Conservation (phyloP, 2,888 invertebrate species). For the Sepiola atlantica region DNA sequence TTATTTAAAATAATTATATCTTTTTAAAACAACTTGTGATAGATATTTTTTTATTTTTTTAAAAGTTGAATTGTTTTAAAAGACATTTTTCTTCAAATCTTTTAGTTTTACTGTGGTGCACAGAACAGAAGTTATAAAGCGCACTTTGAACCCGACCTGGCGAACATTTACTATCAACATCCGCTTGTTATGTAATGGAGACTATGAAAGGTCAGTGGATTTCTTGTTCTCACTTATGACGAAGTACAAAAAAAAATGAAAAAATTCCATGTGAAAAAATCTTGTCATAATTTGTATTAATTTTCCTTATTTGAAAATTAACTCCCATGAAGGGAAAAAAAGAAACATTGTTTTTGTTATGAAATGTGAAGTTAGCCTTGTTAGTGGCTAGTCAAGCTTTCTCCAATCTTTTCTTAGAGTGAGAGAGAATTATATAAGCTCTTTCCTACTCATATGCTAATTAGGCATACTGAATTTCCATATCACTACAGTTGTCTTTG, state of each 20-base stretch:
- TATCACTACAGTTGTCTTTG: no score
- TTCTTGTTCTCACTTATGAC: neutral
- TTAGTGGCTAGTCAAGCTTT: no score
- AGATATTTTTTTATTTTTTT: neutral
- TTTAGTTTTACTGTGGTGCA: constrained; percentile 76
- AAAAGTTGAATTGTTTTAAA: constrained; percentile 5
- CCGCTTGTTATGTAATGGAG: constrained; percentile 77
- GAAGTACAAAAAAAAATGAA: neutral
- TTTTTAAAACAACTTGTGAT: no score
- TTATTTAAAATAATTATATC: no score
- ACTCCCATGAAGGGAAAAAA: no score
- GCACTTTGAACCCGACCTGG: constrained; percentile 78
- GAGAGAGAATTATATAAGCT: no score
- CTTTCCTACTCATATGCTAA: no score
- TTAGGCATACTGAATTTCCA: no score
- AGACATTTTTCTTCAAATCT: constrained; percentile 45
- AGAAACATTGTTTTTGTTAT: no score
- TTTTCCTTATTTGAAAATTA: neutral
- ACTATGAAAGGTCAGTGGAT: constrained; percentile 75
- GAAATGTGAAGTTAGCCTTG: no score
- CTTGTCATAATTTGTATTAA: neutral
- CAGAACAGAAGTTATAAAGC: constrained; percentile 77
- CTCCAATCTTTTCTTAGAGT: no score
- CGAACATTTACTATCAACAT: constrained; percentile 75
- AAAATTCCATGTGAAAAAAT: neutral